Evolutionary conservation across 2,888 invertebrate species (phyloP), one percentile per base, ranked within the genome.

Genomic region (Standfussiana lucernea): DNA sequence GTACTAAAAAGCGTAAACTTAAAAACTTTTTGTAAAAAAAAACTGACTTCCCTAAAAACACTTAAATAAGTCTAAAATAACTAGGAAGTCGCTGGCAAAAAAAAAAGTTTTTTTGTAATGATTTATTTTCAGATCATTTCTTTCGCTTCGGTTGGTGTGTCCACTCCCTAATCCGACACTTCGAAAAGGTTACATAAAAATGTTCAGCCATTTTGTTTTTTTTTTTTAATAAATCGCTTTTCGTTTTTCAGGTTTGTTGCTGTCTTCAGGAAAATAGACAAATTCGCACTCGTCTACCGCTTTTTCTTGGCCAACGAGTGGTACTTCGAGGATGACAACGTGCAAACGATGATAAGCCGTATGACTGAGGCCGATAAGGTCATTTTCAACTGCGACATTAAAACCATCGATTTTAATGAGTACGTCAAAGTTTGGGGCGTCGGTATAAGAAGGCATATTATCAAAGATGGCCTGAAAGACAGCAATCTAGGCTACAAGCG

Each of bases 311-410:
- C 53, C 0, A 74, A 85, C 28, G 75, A 85, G 24, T 85, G 76
- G 76, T 40, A 62, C 10, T 85, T 85, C 11, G 32, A 70, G 0
- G 79, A 82, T 24, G 37, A 82, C 21, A 85, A 85, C 15, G 53
- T 83, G 1, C 71, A 75, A 47, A 28, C 66, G 2, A 79, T 85
- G 86, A 35, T 85, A 5, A n/a, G 28, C 28, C 68, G 64, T 35
- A 85, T 85, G 84, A 37, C 56, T 6, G 62, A 72, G 0, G 76
- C 71, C 1, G 84, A 85, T 59, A 72, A 28, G 50, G 28, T 67
- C 5, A 82, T 84, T 28, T 84, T 64, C 28, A 85, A 84, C 32
- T 84, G 84, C 24, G 70, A 84, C n/a, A 11, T 85, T 0, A 74
- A 56, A 50, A 37, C 53, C 11, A 72, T 85, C 0, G 59, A 84